Evolutionary conservation across 37 sponge, comb jelly and placozoan species (phyloP).

Genomic region (Crambe crambe): DNA sequence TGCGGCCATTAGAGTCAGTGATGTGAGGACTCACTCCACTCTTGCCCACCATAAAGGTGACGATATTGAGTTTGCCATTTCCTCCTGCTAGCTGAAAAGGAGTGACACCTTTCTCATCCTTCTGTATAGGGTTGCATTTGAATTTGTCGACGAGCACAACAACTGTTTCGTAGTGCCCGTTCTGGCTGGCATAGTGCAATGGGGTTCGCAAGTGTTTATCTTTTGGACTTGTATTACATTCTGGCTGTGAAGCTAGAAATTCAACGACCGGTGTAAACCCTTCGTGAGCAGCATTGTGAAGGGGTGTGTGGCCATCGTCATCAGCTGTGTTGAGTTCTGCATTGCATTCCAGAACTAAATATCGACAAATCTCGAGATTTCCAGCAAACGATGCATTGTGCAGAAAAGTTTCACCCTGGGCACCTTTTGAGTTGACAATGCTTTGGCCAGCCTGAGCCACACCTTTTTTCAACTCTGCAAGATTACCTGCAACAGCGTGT

Average conservation of each 20-base stretch:
- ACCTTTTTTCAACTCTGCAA: constrained; percentile 15
- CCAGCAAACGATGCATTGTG: constrained; percentile 47
- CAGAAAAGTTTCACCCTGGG: constrained; percentile 28
- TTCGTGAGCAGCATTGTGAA: constrained; percentile 55
- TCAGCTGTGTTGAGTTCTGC: constrained; percentile 4
- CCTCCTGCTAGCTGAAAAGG: constrained; percentile 53
- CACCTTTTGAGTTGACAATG: not conserved
- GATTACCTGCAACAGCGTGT: constrained; percentile 17
- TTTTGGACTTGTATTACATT: not conserved
- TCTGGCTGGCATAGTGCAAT: constrained; percentile 47
- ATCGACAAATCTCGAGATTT: constrained; percentile 28
- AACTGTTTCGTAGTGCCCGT: constrained; percentile 32
- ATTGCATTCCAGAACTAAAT: constrained; percentile 24
- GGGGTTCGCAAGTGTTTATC: constrained; percentile 30
- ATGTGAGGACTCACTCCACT: not conserved
- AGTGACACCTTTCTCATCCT: constrained; percentile 24
- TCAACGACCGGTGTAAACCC: constrained; percentile 10
- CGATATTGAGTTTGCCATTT: constrained; percentile 25
- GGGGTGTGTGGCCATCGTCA: constrained; percentile 34
- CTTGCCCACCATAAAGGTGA: constrained; percentile 22
- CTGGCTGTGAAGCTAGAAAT: constrained; percentile 27
- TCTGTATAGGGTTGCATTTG: not conserved
- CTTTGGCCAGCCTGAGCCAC: not conserved
- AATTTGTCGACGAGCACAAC: constrained; percentile 21
- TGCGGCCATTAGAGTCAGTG: constrained; percentile 31